Evolutionary conservation across 2,113 vertebrate species (phyloP).

Genomic region (Platysternon megacephalum): DNA sequence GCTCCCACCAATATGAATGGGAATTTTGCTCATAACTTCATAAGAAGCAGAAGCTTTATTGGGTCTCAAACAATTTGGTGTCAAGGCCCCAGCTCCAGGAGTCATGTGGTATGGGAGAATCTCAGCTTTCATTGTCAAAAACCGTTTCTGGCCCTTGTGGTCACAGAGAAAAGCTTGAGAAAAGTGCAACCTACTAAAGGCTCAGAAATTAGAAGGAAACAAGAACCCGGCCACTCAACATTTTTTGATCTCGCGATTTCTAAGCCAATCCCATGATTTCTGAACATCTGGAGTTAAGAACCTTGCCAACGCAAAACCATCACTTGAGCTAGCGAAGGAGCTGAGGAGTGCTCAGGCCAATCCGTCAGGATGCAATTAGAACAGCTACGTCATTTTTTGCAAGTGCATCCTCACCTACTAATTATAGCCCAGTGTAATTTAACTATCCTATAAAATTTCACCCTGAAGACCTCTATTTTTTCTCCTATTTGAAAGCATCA

Average conservation of each 20-base stretch:
- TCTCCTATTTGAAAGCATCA: neutral
- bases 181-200: neutral
- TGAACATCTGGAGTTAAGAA: rapidly evolving
- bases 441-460: neutral
- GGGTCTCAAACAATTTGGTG: neutral
- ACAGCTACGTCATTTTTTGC: neutral
- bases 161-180: too few relatives aligned
- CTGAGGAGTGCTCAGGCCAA: neutral
- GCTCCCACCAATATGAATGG: neutral
- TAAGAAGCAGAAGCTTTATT: neutral
- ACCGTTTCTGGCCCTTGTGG: neutral
- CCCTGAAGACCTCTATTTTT: neutral
- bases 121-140: neutral
- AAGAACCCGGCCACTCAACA: too few relatives aligned
- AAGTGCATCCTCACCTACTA: neutral
- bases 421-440: neutral
- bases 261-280: rapidly evolving
- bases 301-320: rapidly evolving
- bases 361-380: neutral
- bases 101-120: neutral
- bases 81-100: neutral
- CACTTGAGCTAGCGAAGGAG: rapidly evolving
- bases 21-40: neutral
- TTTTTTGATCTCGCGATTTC: neutral
- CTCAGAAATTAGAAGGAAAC: neutral